Evolutionary conservation across 2,113 vertebrate species (phyloP), one percentile per base, ranked within the genome.

Genomic region (Meriones unguiculatus): DNA sequence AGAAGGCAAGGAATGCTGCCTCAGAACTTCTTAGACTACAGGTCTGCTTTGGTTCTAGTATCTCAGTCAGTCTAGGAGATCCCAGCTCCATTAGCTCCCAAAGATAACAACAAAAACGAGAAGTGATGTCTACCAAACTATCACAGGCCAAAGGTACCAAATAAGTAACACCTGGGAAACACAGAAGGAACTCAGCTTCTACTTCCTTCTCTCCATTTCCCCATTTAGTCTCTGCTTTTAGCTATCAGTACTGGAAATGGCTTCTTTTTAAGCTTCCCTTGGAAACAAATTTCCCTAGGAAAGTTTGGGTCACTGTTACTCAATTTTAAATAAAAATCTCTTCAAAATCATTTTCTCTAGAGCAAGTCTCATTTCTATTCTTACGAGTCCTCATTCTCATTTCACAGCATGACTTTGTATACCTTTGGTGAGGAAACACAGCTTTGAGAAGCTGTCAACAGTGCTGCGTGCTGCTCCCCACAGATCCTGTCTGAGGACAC

Each of bases 291-390:
- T 2, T 82, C 20, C 28, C 6, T 14, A 76, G 38, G 7, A 46
- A n/a, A 73, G n/a, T 4, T 70, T 32, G 64, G 24, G 17, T 76
- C 80, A 67, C 32, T 24, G 57, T 35, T 35, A 86, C 62, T 87
- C 20, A 69, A 77, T 82, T 7, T 52, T 93, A 69, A 88, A 5
- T 52, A 93, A 95, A 95, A 91, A 50, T 70, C 46, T 75, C 87
- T 73, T 88, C 14, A 87, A 90, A 87, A 73, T 69, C 10, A 88
- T 57, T 92, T 94, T 73, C 73, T 18, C 69, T 59, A 65, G 8
- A 0, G 9, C 25, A 70, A 54, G 72, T 20, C 2, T 75, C 9
- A 67, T 11, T 93, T 90, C 69, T 90, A 59, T 46, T 5, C 25
- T 91, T 75, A 9, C 32, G 11, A 50, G 32, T 77, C 32, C 30